Conservation (phyloP, 2,797 vertebrate genomes). For the Rhynchotus rufescens region DNA sequence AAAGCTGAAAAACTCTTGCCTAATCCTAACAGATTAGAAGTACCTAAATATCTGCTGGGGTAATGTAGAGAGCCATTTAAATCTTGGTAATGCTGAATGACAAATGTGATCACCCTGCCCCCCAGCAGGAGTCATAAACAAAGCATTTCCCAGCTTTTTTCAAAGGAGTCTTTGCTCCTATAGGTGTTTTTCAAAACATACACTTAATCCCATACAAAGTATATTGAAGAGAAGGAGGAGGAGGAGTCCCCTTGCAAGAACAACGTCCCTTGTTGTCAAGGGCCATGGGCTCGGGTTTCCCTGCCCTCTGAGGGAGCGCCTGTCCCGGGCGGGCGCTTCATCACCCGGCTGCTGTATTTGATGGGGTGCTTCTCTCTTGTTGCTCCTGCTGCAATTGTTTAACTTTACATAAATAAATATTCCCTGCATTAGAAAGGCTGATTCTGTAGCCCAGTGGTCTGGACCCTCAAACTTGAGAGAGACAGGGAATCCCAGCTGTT, state of each 20-base stretch:
- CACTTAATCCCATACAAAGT: background rate
- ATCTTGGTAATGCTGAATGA: background rate
- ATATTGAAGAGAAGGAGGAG: background rate
- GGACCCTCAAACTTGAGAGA: background rate
- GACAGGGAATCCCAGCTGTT: conserved; percentile 43
- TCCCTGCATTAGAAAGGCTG: conserved; percentile 3
- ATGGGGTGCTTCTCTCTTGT: conserved; percentile 35
- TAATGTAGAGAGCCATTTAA: background rate
- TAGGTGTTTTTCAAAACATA: background rate
- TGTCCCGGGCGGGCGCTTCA: conserved; percentile 34
- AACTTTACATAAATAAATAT: conserved; percentile 70
- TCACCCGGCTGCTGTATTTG: conserved; percentile 3
- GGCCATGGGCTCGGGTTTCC: background rate
- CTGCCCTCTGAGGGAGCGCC: background rate
- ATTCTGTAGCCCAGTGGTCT: background rate
- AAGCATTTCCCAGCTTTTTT: background rate
- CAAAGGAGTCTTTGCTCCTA: background rate
- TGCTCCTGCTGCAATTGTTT: conserved; percentile 30
- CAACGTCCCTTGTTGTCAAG: conserved; percentile 32
- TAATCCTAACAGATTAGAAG: background rate
- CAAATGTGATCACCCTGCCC: background rate
- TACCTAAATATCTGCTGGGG: background rate
- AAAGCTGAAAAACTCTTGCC: background rate
- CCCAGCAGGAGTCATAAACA: background rate
- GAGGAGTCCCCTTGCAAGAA: background rate